Evolutionary conservation across 2,113 vertebrate genomes (phyloP).

Genomic region (Zosterops lateralis): DNA sequence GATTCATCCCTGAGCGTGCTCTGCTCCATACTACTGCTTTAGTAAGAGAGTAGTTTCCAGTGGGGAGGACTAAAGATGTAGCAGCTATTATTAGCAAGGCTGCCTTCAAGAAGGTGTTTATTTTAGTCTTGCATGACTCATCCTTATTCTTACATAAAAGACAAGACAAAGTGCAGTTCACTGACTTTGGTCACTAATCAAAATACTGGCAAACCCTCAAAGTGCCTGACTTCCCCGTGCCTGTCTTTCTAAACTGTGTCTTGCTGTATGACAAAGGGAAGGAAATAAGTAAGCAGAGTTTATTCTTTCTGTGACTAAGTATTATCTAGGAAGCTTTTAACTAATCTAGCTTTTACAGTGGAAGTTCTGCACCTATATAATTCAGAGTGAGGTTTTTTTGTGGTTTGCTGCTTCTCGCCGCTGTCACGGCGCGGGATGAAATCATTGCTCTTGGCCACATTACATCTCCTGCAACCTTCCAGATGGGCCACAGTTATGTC

Average conservation of each 20-base stretch:
- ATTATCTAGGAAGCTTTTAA: constrained; percentile 4
- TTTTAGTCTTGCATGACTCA: constrained; percentile 64
- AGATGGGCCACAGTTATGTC: constrained; percentile 26
- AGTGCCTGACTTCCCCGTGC: neutral
- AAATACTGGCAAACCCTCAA: constrained; percentile 23
- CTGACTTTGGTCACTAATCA: constrained; percentile 48
- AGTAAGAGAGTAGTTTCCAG: neutral
- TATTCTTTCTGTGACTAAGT: neutral
- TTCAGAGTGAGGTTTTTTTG: neutral
- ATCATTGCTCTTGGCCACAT: neutral
- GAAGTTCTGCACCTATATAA: neutral
- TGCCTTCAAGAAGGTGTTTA: constrained; percentile 57
- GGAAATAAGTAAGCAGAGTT: neutral
- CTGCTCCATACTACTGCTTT: neutral
- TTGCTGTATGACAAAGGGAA: neutral
- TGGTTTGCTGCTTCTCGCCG: neutral
- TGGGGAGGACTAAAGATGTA: neutral
- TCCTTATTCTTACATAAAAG: constrained; percentile 59
- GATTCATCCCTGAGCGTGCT: neutral
- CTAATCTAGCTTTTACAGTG: neutral
- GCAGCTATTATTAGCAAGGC: constrained; percentile 53
- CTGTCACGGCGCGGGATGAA: neutral
- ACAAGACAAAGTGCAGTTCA: constrained; percentile 53
- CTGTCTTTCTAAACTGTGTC: neutral
- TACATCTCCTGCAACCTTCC: constrained; percentile 18